phyloP scores from a whole-genome alignment of 2,888 invertebrate genomes.

The Athripsodes cinereus region DNA sequence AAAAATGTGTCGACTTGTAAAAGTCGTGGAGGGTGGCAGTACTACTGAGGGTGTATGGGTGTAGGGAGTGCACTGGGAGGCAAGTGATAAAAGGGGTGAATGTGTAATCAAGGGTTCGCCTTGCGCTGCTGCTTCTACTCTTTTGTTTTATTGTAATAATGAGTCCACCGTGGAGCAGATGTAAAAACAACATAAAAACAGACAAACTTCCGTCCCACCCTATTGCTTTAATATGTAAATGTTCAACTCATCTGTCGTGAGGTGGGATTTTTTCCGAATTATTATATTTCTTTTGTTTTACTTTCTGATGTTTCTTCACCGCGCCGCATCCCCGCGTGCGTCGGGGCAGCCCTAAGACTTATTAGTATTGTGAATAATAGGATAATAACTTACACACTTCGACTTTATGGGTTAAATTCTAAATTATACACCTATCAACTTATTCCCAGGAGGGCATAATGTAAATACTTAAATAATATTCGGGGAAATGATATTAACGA shows the following conservation, averaged over 20 bases:
- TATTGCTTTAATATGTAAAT: slow-evolving; percentile 22
- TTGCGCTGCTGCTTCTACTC: slow-evolving; percentile 10
- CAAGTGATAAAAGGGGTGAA: slow-evolving; percentile 16
- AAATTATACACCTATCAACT: too few species aligned
- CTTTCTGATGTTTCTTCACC: neutral
- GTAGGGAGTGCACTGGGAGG: slow-evolving; percentile 6
- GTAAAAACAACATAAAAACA: slow-evolving; percentile 25
- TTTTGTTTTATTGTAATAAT: slow-evolving; percentile 25
- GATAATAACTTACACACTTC: slow-evolving; percentile 9
- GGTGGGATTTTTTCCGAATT: slow-evolving; percentile 12
- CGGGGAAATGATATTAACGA: too few species aligned
- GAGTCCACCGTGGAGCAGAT: slow-evolving; percentile 16
- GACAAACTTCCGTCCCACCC: slow-evolving; percentile 14
- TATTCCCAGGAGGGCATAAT: too few species aligned
- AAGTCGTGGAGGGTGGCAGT: slow-evolving; percentile 5
- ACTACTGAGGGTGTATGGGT: neutral
- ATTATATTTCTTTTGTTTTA: neutral
- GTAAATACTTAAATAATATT: too few species aligned
- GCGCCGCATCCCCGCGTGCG: neutral
- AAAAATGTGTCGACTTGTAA: slow-evolving; percentile 24
- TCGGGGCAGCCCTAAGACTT: neutral
- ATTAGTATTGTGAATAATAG: slow-evolving; percentile 10
- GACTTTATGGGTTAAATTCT: too few species aligned
- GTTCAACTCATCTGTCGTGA: slow-evolving; percentile 14
- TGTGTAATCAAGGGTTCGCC: slow-evolving; percentile 21